Conservation (phyloP, 2,888 invertebrate genomes). For the Enchytraeus crypticus region DNA sequence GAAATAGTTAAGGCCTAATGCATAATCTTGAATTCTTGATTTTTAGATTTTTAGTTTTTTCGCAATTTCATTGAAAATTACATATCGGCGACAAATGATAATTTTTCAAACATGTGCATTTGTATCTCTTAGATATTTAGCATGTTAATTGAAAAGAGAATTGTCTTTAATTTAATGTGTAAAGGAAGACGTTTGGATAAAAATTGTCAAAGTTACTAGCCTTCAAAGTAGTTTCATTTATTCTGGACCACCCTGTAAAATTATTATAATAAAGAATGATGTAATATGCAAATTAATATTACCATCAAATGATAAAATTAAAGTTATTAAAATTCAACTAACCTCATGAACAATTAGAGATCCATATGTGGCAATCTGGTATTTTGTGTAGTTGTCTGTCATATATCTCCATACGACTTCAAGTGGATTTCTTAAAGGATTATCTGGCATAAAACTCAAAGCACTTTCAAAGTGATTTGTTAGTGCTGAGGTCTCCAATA, state of each 20-base stretch:
- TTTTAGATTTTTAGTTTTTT: no score
- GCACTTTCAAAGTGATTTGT: background rate
- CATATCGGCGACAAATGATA: no score
- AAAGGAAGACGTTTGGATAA: background rate
- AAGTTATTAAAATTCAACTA: background rate
- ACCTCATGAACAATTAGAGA: conserved; percentile 40
- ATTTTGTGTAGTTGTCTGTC: conserved; percentile 35
- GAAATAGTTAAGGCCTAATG: no score
- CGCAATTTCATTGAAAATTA: no score
- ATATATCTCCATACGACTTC: conserved; percentile 31
- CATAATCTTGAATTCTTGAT: no score
- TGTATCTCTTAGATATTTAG: no score
- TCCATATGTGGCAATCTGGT: conserved; percentile 38
- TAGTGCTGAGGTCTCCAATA: no score
- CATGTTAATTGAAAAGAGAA: no score
- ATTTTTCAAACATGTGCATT: no score
- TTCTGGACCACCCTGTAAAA: no score
- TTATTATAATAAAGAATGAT: background rate
- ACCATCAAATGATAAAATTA: background rate
- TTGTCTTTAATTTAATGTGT: no score
- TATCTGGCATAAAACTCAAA: background rate
- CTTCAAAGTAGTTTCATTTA: no score
- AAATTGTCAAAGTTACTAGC: background rate
- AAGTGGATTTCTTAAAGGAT: background rate
- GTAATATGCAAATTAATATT: background rate